These are phyloP conservation scores for Leptinotarsa juncta DNA, from an alignment of 2,888 invertebrate species.

Conservation along the genomic window DNA sequence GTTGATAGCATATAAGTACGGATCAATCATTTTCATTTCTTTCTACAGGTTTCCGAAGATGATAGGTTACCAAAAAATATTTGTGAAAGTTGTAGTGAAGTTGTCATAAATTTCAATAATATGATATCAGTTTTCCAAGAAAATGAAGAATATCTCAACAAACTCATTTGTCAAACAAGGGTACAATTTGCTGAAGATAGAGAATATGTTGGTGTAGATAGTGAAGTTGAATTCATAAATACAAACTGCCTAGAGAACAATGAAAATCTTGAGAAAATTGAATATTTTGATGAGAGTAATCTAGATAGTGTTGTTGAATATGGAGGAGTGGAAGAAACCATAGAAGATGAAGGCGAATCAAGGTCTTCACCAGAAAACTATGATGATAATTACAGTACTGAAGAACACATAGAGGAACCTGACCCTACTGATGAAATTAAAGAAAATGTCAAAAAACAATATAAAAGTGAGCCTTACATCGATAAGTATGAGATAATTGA, in stretches of 20 bases:
- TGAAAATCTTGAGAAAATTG: constrained; percentile 13
- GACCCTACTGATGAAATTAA: constrained; percentile 7
- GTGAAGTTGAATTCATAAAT: neutral
- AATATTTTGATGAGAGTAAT: constrained; percentile 26
- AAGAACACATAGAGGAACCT: neutral
- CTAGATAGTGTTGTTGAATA: constrained; percentile 14
- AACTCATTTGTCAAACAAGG: constrained; percentile 20
- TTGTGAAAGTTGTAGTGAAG: constrained; percentile 33
- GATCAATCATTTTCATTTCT: constrained; percentile 14
- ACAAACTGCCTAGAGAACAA: neutral
- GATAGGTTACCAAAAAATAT: constrained; percentile 34
- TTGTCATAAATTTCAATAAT: constrained; percentile 37
- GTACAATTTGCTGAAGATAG: neutral
- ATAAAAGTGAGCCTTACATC: constrained; percentile 7
- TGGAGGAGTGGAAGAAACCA: constrained; percentile 4
- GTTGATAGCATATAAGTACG: neutral
- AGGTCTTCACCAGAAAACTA: neutral
- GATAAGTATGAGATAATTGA: constrained; percentile 18
- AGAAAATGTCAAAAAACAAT: constrained; percentile 3
- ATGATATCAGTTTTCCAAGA: constrained; percentile 39
- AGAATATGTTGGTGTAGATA: neutral
- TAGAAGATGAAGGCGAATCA: neutral
- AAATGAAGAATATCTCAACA: constrained; percentile 33
- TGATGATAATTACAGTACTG: neutral
- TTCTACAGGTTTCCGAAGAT: constrained; percentile 33